Evolutionary conservation across 2,113 vertebrate species (phyloP).

Genomic region (Motacilla tschutschensis): DNA sequence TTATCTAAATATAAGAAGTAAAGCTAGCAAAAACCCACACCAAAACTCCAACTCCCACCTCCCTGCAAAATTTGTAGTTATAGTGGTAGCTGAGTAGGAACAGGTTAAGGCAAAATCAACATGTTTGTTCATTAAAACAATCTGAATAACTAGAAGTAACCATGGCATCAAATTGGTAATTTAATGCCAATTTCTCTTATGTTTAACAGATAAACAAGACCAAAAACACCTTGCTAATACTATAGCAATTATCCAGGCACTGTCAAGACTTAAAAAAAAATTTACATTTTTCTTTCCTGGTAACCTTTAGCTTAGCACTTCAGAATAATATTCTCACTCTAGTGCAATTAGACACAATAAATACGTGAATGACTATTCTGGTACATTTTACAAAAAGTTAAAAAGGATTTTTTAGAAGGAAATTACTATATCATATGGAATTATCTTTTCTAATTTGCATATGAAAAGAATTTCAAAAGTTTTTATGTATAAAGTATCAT

Average conservation of each 20-base stretch:
- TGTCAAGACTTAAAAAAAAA: background rate
- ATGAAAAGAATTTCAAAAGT: background rate
- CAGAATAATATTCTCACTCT: background rate
- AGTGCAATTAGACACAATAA: background rate
- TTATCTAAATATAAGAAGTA: background rate
- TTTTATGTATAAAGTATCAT: background rate
- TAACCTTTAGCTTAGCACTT: slow-evolving; percentile 24
- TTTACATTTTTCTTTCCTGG: background rate
- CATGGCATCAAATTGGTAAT: slow-evolving; percentile 14
- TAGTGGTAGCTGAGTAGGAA: slow-evolving; percentile 12
- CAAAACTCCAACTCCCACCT: background rate
- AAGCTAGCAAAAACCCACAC: background rate
- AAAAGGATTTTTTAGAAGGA: background rate
- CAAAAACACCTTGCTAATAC: background rate
- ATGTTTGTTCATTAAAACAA: slow-evolving; percentile 29
- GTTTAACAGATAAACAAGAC: slow-evolving; percentile 13
- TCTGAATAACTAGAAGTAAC: slow-evolving; percentile 18
- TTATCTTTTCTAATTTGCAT: background rate
- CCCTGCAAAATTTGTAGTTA: background rate
- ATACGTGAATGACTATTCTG: background rate
- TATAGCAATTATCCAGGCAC: slow-evolving; percentile 22
- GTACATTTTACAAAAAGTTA: background rate
- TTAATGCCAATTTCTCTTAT: slow-evolving; percentile 31
- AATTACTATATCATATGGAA: background rate
- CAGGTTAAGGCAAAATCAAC: slow-evolving; percentile 30